phyloP scores from a whole-genome alignment of 2,113 vertebrate species.

The Chelonoidis abingdonii region DNA sequence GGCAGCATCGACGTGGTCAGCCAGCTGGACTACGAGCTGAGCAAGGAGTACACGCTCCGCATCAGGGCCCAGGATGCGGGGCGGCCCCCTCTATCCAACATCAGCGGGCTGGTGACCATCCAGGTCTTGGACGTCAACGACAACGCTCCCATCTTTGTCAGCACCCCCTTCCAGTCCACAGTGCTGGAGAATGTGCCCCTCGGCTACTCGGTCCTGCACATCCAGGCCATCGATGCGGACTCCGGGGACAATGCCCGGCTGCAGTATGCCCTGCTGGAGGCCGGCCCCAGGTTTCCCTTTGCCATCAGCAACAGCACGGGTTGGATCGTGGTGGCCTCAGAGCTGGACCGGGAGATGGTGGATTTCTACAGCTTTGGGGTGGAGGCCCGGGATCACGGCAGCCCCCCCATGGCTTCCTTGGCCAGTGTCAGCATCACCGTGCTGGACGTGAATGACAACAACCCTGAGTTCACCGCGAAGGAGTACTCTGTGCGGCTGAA shows the following conservation, averaged over 20 bases:
- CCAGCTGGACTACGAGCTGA: constrained; percentile 92
- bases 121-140: constrained; percentile 96
- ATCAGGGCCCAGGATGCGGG: constrained; percentile 94
- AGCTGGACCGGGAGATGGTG: constrained; percentile 91
- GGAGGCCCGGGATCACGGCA: constrained; percentile 91
- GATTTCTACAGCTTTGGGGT: constrained; percentile 95
- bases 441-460: constrained; percentile 96
- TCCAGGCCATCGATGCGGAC: constrained; percentile 94
- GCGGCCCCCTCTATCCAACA: constrained; percentile 93
- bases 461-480: constrained; percentile 92
- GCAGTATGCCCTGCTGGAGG: constrained; percentile 88
- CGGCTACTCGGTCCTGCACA: constrained; percentile 93
- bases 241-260: constrained; percentile 92
- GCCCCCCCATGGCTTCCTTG: constrained; percentile 87
- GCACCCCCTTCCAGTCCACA: constrained; percentile 94
- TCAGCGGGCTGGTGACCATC: constrained; percentile 92
- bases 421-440: constrained; percentile 94
- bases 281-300: constrained; percentile 86
- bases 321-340: constrained; percentile 91
- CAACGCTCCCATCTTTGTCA: constrained; percentile 95
- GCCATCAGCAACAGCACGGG: constrained; percentile 94
- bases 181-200: constrained; percentile 93
- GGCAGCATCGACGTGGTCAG: constrained; percentile 91
- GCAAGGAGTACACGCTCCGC: constrained; percentile 91
- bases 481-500: constrained; percentile 91